Base-by-base conservation (phyloP, 2,888 invertebrate genomes). In the Laspeyria flexula region DNA sequence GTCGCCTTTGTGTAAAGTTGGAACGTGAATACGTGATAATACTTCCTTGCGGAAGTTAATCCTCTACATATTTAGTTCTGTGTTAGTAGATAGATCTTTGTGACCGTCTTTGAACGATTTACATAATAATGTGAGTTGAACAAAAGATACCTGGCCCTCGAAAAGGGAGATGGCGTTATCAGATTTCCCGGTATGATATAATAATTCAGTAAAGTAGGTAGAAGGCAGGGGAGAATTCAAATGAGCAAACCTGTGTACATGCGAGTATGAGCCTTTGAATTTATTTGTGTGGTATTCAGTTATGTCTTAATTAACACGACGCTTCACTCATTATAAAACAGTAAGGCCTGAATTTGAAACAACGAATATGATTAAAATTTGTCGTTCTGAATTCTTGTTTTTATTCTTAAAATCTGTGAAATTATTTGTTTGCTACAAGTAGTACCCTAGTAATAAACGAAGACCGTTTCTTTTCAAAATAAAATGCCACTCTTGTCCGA, bases 1-100 rank as follows among this genome's bases (percentile, higher is more conserved):
- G 55, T 42, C 41, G 45, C 51, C 59, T 65, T 62, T 66, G 48
- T 41, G 10, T 34, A 42, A 66, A 65, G 37, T 35, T 62, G 44
- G 9, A 30, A 10, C 55, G 45, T 62, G 50, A 61, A 55, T 65
- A 52, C 44, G 57, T 44, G 55, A 37, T 46, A 52, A 56, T 45
- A 35, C 13, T 46, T 41, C 31, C 25, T 30, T 10, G 16, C 29
- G 15, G 30, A 45, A 54, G 13, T 34, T 54, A 48, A 44, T 48
- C 54, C 27, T 27, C 35, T 23, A 27, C 12, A 27, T 39, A 39
- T 34, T 43, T 43, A 27, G 11, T 33, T 18, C 10, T 43, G 7
- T 27, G 38, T 27, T 39, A 40, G 27, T 33, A 33, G 21, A 39
- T 35, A 18, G 23, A 15, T 43, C 4, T 43, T 34, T 25, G 34